phyloP scores from a whole-genome alignment of 2,113 vertebrate genomes.

The Cephalopholis sonnerati region DNA sequence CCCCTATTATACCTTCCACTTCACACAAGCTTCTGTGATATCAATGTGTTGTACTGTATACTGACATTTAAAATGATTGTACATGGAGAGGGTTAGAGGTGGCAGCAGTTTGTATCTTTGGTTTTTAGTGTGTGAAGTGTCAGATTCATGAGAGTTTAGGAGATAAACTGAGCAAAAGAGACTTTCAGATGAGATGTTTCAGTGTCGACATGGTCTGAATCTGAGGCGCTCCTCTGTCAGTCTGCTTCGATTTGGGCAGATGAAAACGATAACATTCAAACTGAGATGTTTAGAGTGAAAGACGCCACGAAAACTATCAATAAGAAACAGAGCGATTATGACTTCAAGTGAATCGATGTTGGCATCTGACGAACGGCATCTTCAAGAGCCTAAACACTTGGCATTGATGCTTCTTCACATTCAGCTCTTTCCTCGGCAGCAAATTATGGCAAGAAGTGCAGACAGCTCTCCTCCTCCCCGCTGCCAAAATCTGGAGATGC shows the following conservation, averaged over 20 bases:
- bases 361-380: conserved; percentile 23
- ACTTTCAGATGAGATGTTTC: neutral
- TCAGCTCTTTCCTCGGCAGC: conserved; percentile 27
- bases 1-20: no score
- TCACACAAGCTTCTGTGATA: no score
- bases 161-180: no score
- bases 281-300: no score
- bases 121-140: no score
- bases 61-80: no score
- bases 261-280: neutral
- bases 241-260: neutral
- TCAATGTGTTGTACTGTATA: no score
- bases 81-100: no score
- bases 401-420: neutral
- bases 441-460: conserved; percentile 27
- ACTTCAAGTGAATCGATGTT: conserved; percentile 15
- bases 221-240: neutral
- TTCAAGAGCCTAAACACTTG: conserved; percentile 20
- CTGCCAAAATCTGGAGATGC: conserved; percentile 37
- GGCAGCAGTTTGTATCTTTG: no score
- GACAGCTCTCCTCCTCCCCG: conserved; percentile 9
- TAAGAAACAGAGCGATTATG: neutral
- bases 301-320: neutral
- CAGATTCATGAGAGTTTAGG: no score
- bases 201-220: neutral